These are phyloP conservation scores for Caenorhabditis angaria DNA, from an alignment of 2,888 invertebrate genomes.

Conservation along the genomic window DNA sequence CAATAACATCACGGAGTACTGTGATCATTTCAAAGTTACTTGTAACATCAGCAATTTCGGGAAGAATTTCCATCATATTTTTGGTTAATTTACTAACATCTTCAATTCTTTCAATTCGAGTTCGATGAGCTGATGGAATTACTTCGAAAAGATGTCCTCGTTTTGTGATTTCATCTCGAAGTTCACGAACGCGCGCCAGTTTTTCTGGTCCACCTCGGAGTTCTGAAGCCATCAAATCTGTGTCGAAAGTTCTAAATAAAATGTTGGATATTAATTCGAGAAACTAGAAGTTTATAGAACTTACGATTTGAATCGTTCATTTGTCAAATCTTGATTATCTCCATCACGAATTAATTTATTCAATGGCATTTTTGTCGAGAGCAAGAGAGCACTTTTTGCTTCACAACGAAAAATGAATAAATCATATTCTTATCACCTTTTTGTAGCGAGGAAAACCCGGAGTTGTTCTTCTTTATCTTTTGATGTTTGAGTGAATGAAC, in stretches of 20 bases:
- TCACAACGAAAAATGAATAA: not conserved
- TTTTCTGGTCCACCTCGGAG: constrained; percentile 33
- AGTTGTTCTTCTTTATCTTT: not conserved
- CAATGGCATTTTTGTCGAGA: constrained; percentile 28
- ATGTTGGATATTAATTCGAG: not conserved
- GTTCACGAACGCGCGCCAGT: constrained; percentile 27
- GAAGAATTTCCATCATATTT: constrained; percentile 34
- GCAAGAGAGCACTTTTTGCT: not conserved
- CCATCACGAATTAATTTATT: constrained; percentile 50
- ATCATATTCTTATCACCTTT: not conserved
- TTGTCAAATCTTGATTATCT: constrained; percentile 60
- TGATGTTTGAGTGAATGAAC: too few species aligned
- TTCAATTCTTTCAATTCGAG: constrained; percentile 33
- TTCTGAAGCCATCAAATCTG: constrained; percentile 30
- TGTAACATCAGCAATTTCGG: constrained; percentile 37
- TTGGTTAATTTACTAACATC: constrained; percentile 38
- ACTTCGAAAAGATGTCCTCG: constrained; percentile 27
- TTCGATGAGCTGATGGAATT: constrained; percentile 28
- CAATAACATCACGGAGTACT: constrained; percentile 37
- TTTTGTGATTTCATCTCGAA: constrained; percentile 35
- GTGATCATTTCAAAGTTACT: constrained; percentile 25
- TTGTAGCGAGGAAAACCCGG: not conserved
- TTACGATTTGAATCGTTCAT: constrained; percentile 52
- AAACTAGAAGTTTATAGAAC: constrained; percentile 42
- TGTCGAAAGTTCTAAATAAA: constrained; percentile 35